Base-by-base conservation (phyloP, 2,888 invertebrate species). In the Harpalus rufipes region DNA sequence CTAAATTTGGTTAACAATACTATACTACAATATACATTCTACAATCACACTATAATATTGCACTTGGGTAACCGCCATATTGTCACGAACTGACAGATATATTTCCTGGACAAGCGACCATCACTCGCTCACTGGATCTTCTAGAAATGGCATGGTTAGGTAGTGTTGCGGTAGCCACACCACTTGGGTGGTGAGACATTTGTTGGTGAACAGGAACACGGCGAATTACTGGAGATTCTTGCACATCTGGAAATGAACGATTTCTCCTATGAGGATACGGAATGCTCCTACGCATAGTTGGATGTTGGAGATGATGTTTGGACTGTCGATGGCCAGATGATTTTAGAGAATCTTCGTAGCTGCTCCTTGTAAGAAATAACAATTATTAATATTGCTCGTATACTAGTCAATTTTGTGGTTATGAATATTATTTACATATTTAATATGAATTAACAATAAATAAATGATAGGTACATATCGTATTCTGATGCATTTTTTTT, bases 321-420 rank as follows among this genome's bases (percentile, higher is more conserved):
- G 44, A 51, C 12, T 51, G 44, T 51, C 92, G 86, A 90, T 93
- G 91, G 89, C 93, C 90, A 88, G 94, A 89, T 0, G 95, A 95
- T 89, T 96, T 96, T 59, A 96, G 91, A 0, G 96, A 96, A 89
- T 96, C 96, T 91, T 96, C 96, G 90, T 96, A 96, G 89, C 96
- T 96, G 90, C 95, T 95, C 88, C 93, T 94, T 90, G 83, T 90
- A 90, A 88, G 88, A 32, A 32, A 7, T 68, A 39, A 8, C 7
- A 12, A 32, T 39, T 5, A 68, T 1, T 68, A 7, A 14, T 39
- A 63, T 21, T 12, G n/a, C n/a, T n/a, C n/a, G n/a, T n/a, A 63
- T 25, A 10, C 25, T 63, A 63, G 5, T 5, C 32, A 32, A 32
- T 32, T 32, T 32, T 32, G 32, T 32, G 32, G 5, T 32, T 32